These are phyloP conservation scores for Australoheros scitulus DNA, from an alignment of 2,113 vertebrate genomes.

Conservation along the genomic window DNA sequence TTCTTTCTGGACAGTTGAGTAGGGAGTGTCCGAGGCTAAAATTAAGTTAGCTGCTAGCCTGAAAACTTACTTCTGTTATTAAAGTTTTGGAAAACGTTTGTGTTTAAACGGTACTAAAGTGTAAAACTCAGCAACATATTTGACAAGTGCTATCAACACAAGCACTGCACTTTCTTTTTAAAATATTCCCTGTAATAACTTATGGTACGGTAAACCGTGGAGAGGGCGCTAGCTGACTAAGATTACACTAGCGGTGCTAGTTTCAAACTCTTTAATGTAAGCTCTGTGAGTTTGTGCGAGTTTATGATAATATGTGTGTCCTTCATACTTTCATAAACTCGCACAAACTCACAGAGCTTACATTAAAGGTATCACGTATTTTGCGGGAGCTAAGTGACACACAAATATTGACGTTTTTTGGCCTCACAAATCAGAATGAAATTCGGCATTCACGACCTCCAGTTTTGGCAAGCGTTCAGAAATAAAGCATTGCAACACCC, in stretches of 20 bases:
- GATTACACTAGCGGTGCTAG: not conserved
- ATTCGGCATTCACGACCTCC: not conserved
- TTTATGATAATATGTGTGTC: not conserved
- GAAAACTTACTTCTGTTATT: not conserved
- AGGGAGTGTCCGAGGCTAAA: slow-evolving; percentile 74
- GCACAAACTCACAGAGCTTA: too few species aligned
- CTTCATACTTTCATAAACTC: not conserved
- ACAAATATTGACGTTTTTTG: not conserved
- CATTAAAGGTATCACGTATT: not conserved
- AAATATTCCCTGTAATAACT: not conserved
- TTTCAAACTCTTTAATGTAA: not conserved
- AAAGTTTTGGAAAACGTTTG: not conserved
- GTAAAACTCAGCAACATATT: not conserved
- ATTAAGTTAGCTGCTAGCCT: slow-evolving; percentile 52
- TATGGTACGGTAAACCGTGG: not conserved
- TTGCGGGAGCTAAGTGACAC: not conserved
- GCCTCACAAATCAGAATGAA: not conserved
- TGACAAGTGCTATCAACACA: not conserved
- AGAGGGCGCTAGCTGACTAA: slow-evolving; percentile 18
- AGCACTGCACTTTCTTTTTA: not conserved
- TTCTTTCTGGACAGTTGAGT: slow-evolving; percentile 35
- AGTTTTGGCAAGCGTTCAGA: not conserved
- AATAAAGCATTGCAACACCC: not conserved
- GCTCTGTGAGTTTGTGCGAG: not conserved
- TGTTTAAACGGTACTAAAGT: not conserved